Evolutionary conservation across 2,797 vertebrate genomes (phyloP), one percentile per base, ranked within the genome.

Genomic region (Gallirallus australis): DNA sequence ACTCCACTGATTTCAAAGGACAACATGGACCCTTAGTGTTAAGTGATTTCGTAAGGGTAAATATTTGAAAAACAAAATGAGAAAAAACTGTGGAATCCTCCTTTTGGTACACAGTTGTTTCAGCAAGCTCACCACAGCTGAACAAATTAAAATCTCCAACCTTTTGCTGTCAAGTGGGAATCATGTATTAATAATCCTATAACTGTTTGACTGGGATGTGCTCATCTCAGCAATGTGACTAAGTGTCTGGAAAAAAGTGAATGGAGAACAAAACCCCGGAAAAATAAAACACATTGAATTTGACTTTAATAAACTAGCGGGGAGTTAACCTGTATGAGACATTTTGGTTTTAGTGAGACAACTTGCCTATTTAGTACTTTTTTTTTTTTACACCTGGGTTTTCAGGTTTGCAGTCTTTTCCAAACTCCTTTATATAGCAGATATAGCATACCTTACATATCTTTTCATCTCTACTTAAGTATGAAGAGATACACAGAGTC

Each of bases 61-160:
- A 97, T 97, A 97, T 96, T 93, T 96, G 95, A 97, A 97, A 97
- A 93, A 65, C 39, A 88, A 76, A 91, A 95, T 91, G 80, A 91
- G 90, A 61, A 81, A 96, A 97, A 92, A 93, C n/a, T 47, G 79
- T 81, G 76, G 94, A 95, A 89, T 56, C 68, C 48, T 81, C 42
- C 87, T 82, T 96, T 96, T 87, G 73, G 84, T 89, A 80, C 72
- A 70, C 85, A 93, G 40, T 88, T 85, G 39, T 92, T 92, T 69
- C 82, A 96, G 84, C 33, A 96, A 94, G 69, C 82, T 77, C 68
- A 71, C 31, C 85, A 59, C 69, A 89, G 82, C 83, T 92, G 93
- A 97, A 90, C 65, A 96, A 96, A 97, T 96, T 91, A 96, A 45
- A 95, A 95, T 91, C 63, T 80, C 76, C 83, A 95, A 85, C 52